Evolutionary conservation across 2,113 vertebrate genomes (phyloP).

Genomic region (Caranx melampygus): DNA sequence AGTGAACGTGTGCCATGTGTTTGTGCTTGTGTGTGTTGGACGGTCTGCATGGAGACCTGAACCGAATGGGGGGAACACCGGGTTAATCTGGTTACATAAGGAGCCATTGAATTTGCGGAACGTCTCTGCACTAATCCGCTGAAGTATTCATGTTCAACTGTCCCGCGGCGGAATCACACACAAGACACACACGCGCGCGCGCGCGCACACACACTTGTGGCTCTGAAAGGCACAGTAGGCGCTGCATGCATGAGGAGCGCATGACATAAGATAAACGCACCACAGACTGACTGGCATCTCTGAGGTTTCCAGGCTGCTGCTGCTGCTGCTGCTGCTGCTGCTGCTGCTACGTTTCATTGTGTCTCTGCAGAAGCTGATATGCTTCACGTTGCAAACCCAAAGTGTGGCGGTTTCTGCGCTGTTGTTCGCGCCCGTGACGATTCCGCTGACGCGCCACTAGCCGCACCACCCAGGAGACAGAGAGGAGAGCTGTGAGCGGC

Average conservation of each 20-base stretch:
- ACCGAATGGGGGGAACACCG: slow-evolving; percentile 42
- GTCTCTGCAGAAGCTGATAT: slow-evolving; percentile 34
- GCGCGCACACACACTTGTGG: slow-evolving; percentile 77
- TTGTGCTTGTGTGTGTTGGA: neutral
- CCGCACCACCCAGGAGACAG: slow-evolving; percentile 72
- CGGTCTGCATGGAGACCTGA: slow-evolving; percentile 24
- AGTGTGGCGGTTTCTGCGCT: slow-evolving; percentile 47
- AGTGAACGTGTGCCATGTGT: slow-evolving; percentile 14
- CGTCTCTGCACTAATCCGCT: slow-evolving; percentile 70
- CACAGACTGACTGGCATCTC: neutral
- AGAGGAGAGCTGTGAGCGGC: slow-evolving; percentile 52
- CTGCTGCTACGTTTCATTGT: neutral
- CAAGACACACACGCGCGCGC: neutral
- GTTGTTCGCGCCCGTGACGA: slow-evolving; percentile 70
- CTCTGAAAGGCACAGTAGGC: slow-evolving; percentile 24
- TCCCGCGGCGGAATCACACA: slow-evolving; percentile 49
- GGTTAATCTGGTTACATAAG: slow-evolving; percentile 79
- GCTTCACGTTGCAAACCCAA: slow-evolving; percentile 54
- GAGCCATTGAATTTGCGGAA: slow-evolving; percentile 64
- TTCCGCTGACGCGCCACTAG: slow-evolving; percentile 75
- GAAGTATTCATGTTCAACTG: slow-evolving; percentile 52
- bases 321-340: no score
- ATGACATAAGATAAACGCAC: neutral
- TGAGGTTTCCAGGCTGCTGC: no score
- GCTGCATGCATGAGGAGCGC: neutral